A percentile compares a stretch with the other conserved stretches of the same genome.
These are phyloP conservation scores for Hirudinaria manillensis DNA, from an alignment of 2,888 invertebrate species.

Conservation along the genomic window DNA sequence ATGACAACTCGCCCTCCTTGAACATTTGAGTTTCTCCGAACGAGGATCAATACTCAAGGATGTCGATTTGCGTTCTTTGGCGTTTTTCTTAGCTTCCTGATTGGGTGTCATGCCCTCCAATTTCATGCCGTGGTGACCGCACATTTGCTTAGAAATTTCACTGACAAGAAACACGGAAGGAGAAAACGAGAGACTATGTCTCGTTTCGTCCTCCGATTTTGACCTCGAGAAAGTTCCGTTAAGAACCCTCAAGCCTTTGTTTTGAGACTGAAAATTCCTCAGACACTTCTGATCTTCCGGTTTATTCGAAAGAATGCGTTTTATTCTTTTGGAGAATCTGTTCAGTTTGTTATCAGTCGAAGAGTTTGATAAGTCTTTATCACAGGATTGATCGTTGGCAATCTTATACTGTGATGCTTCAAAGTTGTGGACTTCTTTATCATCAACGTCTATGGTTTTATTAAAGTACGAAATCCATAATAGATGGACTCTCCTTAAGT, in stretches of 20 bases:
- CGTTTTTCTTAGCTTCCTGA: background rate
- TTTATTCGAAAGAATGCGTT: constrained; percentile 1
- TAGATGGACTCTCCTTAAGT: background rate
- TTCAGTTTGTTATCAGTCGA: background rate
- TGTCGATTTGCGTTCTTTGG: constrained; percentile 4
- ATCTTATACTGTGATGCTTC: no score
- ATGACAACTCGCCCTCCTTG: constrained; percentile 15
- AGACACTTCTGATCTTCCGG: background rate
- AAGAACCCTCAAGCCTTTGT: background rate
- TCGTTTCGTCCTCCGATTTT: background rate
- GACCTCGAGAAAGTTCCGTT: background rate
- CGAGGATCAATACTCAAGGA: background rate
- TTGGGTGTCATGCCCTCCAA: background rate
- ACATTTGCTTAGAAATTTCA: constrained; percentile 12
- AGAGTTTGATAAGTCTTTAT: background rate
- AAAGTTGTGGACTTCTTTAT: no score
- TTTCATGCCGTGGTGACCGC: constrained; percentile 10
- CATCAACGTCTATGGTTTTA: no score
- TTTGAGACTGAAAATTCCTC: background rate
- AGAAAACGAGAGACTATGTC: background rate
- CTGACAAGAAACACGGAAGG: constrained; percentile 3
- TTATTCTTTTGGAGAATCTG: constrained; percentile 4
- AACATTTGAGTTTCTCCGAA: background rate
- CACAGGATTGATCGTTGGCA: no score
- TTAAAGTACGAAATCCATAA: no score